These are phyloP conservation scores for Drosophila serrata DNA, from an alignment of 1,140 invertebrate species.

Conservation along the genomic window DNA sequence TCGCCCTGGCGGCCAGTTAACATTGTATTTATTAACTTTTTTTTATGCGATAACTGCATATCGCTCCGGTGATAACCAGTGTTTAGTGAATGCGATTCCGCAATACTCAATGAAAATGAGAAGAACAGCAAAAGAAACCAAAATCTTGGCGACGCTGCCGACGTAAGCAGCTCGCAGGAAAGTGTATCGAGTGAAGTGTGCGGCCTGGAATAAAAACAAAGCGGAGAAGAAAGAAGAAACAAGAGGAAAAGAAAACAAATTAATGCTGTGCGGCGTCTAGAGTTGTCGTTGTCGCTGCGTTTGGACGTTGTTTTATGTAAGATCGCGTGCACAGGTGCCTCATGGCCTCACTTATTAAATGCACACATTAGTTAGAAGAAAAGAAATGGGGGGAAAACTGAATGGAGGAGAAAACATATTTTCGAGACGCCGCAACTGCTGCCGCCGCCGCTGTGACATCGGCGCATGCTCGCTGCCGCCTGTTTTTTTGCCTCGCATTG, in stretches of 20 bases:
- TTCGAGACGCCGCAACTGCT: slow-evolving; percentile 25
- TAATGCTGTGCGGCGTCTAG: slow-evolving; percentile 36
- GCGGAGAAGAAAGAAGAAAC: slow-evolving; percentile 32
- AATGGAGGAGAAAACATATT: slow-evolving; percentile 22
- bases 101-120: slow-evolving; percentile 29
- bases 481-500: slow-evolving; percentile 34
- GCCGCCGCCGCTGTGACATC: slow-evolving; percentile 9
- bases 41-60: slow-evolving; percentile 9
- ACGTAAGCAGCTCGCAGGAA: slow-evolving; percentile 45
- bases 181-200: slow-evolving; percentile 45
- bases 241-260: slow-evolving; percentile 59
- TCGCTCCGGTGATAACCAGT: background rate
- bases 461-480: slow-evolving; percentile 28
- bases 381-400: slow-evolving; percentile 47
- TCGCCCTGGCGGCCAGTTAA: background rate
- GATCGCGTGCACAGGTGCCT: slow-evolving; percentile 70
- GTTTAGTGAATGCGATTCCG: slow-evolving; percentile 31
- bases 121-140: slow-evolving; percentile 20
- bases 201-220: slow-evolving; percentile 67
- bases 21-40: slow-evolving; percentile 27
- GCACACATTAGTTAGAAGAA: slow-evolving; percentile 27
- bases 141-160: slow-evolving; percentile 25
- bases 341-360: slow-evolving; percentile 29
- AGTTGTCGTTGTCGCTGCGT: slow-evolving; percentile 23
- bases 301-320: slow-evolving; percentile 31